Evolutionary conservation across 2,113 vertebrate species (phyloP), one percentile per base, ranked within the genome.

Genomic region (Pelvicachromis taeniatus): DNA sequence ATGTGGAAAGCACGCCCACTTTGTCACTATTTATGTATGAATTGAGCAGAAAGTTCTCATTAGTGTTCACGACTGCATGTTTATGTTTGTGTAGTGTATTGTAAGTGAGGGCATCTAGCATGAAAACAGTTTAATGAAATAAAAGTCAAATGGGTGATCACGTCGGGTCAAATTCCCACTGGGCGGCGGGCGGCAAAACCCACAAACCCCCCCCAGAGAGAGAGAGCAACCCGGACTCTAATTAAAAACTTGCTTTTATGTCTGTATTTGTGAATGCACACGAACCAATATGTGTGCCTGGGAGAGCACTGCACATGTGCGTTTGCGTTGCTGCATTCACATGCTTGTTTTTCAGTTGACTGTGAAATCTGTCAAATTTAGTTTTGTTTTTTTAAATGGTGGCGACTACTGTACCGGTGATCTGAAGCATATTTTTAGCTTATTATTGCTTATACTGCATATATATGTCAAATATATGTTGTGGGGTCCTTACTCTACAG

Each of bases 171-270:
- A 56, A 80, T 84, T 90, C 88, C 89, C 85, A 80, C 81, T 56
- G 77, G 48, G 85, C 85, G 80, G 83, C 31, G 14, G 86, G 78
- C 89, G 81, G 54, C 80, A 65, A 87, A 85, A 82, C 65, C 88
- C 91, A 80, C 80, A 93, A 92, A 93, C 86, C 93, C 83, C 82
- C 17, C n/a, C n/a, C n/a, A n/a, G n/a, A n/a, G n/a, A 13, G 31
- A 89, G 86, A 82, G 88, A 90, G 56, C 70, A 88, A 53, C 78
- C 80, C 85, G 87, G 84, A 80, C 85, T 86, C 78, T 93, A 88
- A 94, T 93, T 93, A 87, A 90, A 91, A 92, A 92, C 65, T 19
- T 19, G 82, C 91, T 83, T 81, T 86, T 77, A 73, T 87, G 89
- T 87, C 81, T 81, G 83, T 77, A 31, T 89, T 40, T 90, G 84